Evolutionary conservation across 2,113 vertebrate genomes (phyloP).

Genomic region (Channa maculata): DNA sequence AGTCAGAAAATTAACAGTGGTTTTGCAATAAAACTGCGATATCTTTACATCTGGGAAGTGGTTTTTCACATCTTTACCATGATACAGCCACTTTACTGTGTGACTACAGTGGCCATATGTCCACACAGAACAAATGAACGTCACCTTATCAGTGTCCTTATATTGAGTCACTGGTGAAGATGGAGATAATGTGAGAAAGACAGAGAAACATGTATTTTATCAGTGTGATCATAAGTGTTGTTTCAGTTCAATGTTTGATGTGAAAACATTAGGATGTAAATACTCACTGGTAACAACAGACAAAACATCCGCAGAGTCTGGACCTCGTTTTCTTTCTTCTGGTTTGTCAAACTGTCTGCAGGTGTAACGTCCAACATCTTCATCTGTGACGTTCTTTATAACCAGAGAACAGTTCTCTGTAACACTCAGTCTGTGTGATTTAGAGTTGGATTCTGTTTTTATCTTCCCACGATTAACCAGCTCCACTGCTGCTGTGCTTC

Average conservation of each 20-base stretch:
- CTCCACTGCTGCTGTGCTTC: background rate
- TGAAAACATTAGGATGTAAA: background rate
- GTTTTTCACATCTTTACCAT: background rate
- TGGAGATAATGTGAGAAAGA: background rate
- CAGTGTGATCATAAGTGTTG: background rate
- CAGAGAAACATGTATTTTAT: background rate
- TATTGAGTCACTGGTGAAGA: constrained; percentile 27
- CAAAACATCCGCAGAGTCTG: fast-evolving
- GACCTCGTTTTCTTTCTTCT: too few relatives aligned
- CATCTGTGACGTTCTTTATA: constrained; percentile 4
- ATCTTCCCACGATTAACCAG: constrained; percentile 1
- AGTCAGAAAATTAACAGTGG: background rate
- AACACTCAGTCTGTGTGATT: constrained; percentile 27
- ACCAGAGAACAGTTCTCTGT: constrained; percentile 27
- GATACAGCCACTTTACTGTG: constrained; percentile 15
- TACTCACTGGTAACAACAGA: constrained; percentile 21
- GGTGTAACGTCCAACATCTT: background rate
- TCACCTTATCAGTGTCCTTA: fast-evolving
- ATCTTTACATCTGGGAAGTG: fast-evolving
- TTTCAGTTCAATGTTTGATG: background rate
- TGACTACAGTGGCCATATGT: fast-evolving
- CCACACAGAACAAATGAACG: background rate
- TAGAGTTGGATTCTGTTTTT: background rate
- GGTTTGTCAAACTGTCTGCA: background rate
- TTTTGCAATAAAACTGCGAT: fast-evolving